A percentile compares a stretch with the other conserved stretches of the same genome.
Evolutionary conservation across 2,113 vertebrate species (phyloP).

Genomic region (Petroica traversi): DNA sequence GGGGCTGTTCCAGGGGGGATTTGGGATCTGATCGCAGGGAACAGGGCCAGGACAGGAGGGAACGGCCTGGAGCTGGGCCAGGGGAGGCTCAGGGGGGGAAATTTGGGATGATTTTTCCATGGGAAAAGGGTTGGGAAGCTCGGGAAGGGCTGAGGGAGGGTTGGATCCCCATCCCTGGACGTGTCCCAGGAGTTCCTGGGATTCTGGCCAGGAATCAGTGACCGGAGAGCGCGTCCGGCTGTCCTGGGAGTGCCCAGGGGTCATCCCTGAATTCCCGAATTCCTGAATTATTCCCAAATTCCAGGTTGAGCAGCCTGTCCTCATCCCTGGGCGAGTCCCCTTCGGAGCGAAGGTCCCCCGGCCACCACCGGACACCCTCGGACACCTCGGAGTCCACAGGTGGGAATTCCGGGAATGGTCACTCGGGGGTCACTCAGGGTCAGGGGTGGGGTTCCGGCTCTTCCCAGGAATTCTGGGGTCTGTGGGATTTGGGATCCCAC

Average conservation of each 20-base stretch:
- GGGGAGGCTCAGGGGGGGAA: neutral
- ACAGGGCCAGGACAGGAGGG: neutral
- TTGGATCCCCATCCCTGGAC: neutral
- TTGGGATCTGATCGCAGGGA: neutral
- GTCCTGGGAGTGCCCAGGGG: neutral
- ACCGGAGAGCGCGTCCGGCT: neutral
- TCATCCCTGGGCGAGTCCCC: neutral
- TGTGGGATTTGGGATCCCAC: neutral
- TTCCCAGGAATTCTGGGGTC: accelerated
- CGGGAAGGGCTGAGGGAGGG: neutral
- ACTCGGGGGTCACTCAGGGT: accelerated
- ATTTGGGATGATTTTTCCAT: neutral
- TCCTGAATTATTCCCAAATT: neutral
- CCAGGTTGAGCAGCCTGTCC: neutral
- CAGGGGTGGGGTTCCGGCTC: accelerated
- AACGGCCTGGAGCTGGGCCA: too few species aligned
- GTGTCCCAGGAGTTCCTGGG: neutral
- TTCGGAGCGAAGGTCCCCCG: neutral
- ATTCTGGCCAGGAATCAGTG: neutral
- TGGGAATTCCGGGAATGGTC: neutral
- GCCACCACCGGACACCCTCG: neutral
- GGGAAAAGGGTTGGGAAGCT: neutral
- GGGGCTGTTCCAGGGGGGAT: neutral
- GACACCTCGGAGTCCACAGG: neutral
- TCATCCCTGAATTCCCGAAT: neutral